A percentile compares a stretch with the other conserved stretches of the same genome.
These are phyloP conservation scores for Cebus imitator DNA, from an alignment of 2,113 vertebrate genomes.

Conservation along the genomic window DNA sequence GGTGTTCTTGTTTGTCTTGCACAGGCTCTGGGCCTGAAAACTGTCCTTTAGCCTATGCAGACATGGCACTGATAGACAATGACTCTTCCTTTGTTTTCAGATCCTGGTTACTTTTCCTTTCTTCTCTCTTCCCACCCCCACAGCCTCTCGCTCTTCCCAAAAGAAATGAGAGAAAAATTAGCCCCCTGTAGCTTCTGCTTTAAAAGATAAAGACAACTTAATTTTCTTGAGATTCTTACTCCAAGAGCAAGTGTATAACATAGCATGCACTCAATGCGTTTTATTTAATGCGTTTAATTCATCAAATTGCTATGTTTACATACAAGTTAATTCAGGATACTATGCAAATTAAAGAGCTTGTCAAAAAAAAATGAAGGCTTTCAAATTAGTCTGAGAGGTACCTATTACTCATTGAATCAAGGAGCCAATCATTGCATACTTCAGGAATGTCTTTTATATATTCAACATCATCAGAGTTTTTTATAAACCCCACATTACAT, in stretches of 20 bases:
- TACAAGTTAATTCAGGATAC: slow-evolving; percentile 70
- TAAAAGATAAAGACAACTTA: slow-evolving; percentile 55
- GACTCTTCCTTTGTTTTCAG: background rate
- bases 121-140: background rate
- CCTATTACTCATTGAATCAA: slow-evolving; percentile 68
- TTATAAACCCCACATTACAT: background rate
- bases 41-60: background rate
- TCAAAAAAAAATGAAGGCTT: slow-evolving; percentile 70
- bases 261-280: slow-evolving; percentile 31
- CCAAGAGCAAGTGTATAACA: slow-evolving; percentile 39
- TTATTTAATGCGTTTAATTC: slow-evolving; percentile 71
- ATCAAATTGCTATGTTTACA: slow-evolving; percentile 70
- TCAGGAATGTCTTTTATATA: slow-evolving; percentile 55
- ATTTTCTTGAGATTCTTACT: slow-evolving; percentile 59
- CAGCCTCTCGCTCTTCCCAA: background rate
- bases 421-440: slow-evolving; percentile 60
- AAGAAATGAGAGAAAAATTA: slow-evolving; percentile 26
- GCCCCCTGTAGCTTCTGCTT: slow-evolving; percentile 13
- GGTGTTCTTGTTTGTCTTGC: background rate
- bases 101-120: background rate
- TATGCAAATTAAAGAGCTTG: slow-evolving; percentile 71
- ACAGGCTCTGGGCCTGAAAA: background rate
- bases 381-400: slow-evolving; percentile 69
- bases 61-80: background rate
- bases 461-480: slow-evolving; percentile 56